Evolutionary conservation across 2,888 invertebrate genomes (phyloP).

Genomic region (Shargacucullia verbasci): DNA sequence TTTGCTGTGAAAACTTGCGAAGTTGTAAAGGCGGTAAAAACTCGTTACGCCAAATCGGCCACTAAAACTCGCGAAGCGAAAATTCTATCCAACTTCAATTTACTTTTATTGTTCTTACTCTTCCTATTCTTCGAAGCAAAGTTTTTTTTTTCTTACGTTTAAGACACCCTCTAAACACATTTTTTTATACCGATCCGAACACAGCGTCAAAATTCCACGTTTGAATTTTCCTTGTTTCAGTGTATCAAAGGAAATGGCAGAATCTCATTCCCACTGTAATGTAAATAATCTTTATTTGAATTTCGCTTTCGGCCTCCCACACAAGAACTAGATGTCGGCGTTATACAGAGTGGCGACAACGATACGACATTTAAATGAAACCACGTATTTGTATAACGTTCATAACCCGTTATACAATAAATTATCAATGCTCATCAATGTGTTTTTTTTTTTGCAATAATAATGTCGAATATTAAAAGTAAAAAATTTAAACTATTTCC

Average conservation of each 20-base stretch:
- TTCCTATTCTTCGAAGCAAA: conserved; percentile 78
- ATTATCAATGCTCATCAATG: no score
- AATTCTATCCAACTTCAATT: conserved; percentile 88
- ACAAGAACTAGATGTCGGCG: conserved; percentile 18
- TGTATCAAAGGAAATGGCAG: conserved; percentile 71
- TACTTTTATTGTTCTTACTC: conserved; percentile 87
- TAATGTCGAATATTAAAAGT: no score
- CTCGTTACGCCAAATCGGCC: conserved; percentile 87
- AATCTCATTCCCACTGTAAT: conserved; percentile 64
- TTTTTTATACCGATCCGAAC: conserved; percentile 78
- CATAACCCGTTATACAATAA: no score
- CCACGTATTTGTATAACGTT: no score
- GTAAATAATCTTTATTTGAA: conserved; percentile 73
- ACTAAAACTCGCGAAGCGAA: conserved; percentile 88
- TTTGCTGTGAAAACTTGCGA: conserved; percentile 77
- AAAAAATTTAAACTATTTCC: no score
- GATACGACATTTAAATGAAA: no score
- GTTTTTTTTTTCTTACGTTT: conserved; percentile 74
- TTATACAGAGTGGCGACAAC: conserved; percentile 19
- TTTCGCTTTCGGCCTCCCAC: conserved; percentile 58
- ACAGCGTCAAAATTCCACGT: conserved; percentile 75
- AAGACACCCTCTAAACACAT: conserved; percentile 78
- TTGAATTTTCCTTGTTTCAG: conserved; percentile 68
- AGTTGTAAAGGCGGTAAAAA: conserved; percentile 87
- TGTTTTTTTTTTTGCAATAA: no score